Evolutionary conservation across 53 echinoderm and acorn worm species (phyloP), one percentile per base, ranked within the genome.

Genomic region (Patiria pectinifera): DNA sequence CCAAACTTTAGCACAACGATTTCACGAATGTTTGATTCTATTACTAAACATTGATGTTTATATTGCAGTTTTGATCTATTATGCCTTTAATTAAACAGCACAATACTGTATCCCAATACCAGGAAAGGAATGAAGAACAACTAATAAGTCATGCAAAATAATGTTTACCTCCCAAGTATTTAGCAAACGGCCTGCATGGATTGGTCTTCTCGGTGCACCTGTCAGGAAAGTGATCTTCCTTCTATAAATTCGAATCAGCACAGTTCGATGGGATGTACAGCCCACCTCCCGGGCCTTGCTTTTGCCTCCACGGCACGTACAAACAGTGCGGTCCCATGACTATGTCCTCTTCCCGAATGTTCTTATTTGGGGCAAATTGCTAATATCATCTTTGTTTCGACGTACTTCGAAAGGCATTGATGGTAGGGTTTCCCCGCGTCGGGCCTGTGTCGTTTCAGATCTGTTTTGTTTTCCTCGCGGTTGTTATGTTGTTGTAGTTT

Each of bases 261-360:
- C 76, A 14, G 0, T 22, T 78, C 43, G 78, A 87, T 87, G 78
- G 76, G 44, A 24, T 87, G 76, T 78, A 87, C 59, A 8, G 87
- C 87, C 87, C 87, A 87, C 43, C 87, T 25, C 87, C 43, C 87
- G 60, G 58, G 75, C 87, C 46, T 87, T 87, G 43, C 24, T 13
- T 72, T 61, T 87, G 59, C 76, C 87, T 35, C 87, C 87, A 26
- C 78, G 87, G 45, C 87, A 78, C 87, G 44, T 76, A 77, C 45
- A 87, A 53, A 62, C 87, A 78, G 62, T 87, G 87, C 11, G 87
- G 87, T 26, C 49, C 59, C 87, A 77, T 87, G 72, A 11, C 80
- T 0, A 47, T 3, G 25, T 45, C 12, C 21, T 24, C 74, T 74
- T 74, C n/a, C 24, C 15, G 24, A 74, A 3, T 74, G 10, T 74